Percentiles rank a stretch among this genome's conserved stretches.
Evolutionary conservation across 2,113 vertebrate genomes (phyloP).

Genomic region (Haplotaxodon microlepis): DNA sequence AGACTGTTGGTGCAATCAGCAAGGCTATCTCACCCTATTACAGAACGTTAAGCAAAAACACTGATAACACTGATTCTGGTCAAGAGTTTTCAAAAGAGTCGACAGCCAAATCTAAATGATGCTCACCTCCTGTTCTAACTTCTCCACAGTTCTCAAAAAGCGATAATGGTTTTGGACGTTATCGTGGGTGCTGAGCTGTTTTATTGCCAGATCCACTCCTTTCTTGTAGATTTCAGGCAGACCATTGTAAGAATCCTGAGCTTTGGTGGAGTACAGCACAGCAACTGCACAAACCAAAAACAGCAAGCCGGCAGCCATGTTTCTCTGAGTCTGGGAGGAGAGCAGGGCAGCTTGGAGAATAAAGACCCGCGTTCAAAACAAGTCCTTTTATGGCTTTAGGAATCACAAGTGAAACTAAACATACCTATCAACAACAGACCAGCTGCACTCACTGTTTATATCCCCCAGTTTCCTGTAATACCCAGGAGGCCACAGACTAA

Average conservation of each 20-base stretch:
- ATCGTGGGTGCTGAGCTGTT: slow-evolving; percentile 11
- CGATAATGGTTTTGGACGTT: slow-evolving; percentile 58
- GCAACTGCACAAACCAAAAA: slow-evolving; percentile 42
- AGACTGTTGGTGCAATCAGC: background rate
- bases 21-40: background rate
- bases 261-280: background rate
- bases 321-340: background rate
- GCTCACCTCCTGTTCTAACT: slow-evolving; percentile 51
- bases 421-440: background rate
- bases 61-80: background rate
- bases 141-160: slow-evolving; percentile 41
- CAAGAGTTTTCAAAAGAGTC: background rate
- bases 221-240: slow-evolving; percentile 23
- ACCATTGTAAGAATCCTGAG: slow-evolving; percentile 13
- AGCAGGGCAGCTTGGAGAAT: background rate
- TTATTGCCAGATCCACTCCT: slow-evolving; percentile 54
- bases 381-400: slow-evolving; percentile 31
- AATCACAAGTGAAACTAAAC: background rate
- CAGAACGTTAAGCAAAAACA: background rate
- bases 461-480: background rate
- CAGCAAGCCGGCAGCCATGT: slow-evolving; percentile 48
- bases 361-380: slow-evolving; percentile 8
- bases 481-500: background rate
- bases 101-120: background rate
- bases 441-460: background rate